Percentiles rank a stretch among this genome's conserved stretches.
phyloP scores from a whole-genome alignment of 2,888 invertebrate genomes.

The Hirtodrosophila alboralis region DNA sequence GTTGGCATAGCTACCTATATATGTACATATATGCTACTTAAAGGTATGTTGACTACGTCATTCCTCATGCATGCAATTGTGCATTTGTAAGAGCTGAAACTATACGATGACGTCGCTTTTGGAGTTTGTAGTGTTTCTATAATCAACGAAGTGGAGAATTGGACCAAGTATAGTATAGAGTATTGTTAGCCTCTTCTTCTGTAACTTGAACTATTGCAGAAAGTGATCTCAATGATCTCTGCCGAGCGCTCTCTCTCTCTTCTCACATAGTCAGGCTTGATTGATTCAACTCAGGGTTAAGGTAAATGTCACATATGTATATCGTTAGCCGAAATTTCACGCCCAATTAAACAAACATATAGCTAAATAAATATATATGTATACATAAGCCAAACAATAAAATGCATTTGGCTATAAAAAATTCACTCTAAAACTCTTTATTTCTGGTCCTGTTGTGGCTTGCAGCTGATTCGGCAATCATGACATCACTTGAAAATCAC shows the following conservation, averaged over 20 bases:
- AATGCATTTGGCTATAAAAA: conserved; percentile 44
- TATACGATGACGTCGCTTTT: neutral
- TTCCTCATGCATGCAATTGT: conserved; percentile 20
- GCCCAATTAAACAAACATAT: conserved; percentile 60
- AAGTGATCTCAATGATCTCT: conserved; percentile 47
- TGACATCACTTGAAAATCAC: conserved; percentile 45
- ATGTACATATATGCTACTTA: neutral
- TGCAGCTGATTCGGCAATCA: conserved; percentile 16
- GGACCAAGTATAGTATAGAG: too few relatives aligned
- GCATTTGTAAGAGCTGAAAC: conserved; percentile 6
- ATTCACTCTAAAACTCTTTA: neutral
- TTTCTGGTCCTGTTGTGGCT: conserved; percentile 9
- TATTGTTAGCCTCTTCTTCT: conserved; percentile 6
- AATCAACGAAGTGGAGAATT: conserved; percentile 16
- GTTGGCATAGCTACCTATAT: conserved; percentile 10
- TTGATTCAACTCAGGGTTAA: conserved; percentile 75
- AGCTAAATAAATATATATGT: conserved; percentile 5
- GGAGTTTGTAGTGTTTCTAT: conserved; percentile 54
- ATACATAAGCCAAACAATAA: conserved; percentile 4
- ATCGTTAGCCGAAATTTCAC: conserved; percentile 49
- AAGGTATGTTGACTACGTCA: conserved; percentile 27
- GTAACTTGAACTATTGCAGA: conserved; percentile 20
- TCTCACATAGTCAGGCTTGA: conserved; percentile 74
- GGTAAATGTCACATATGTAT: conserved; percentile 71
- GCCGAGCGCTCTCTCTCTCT: conserved; percentile 15